phyloP scores from a whole-genome alignment of 2,888 invertebrate genomes.

The Agrochola circellaris region DNA sequence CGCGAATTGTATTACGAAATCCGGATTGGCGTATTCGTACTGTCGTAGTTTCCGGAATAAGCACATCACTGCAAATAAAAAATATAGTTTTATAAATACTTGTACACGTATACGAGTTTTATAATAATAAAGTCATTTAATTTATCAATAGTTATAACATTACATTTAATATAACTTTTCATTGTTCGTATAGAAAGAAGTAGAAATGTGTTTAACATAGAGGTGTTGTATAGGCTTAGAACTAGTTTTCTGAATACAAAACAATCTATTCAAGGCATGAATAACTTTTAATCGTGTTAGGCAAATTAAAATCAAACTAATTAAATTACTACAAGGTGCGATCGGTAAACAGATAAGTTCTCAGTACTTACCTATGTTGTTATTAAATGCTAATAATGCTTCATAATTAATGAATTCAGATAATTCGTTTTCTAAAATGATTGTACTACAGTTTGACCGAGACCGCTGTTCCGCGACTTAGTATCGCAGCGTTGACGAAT shows the following conservation, averaged over 20 bases:
- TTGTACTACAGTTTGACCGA: neutral
- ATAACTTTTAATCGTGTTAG: neutral
- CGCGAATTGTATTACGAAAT: conserved; percentile 32
- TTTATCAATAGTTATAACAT: neutral
- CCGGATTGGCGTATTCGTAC: conserved; percentile 42
- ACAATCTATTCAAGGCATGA: neutral
- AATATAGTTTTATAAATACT: conserved; percentile 43
- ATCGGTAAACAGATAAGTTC: no score
- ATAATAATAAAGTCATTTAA: conserved; percentile 1
- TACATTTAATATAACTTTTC: neutral
- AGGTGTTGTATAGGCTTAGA: neutral
- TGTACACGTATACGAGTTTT: conserved; percentile 29
- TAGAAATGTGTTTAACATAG: neutral
- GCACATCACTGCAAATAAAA: conserved; percentile 15
- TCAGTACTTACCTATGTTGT: neutral
- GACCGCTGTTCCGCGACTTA: no score
- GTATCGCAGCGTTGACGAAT: no score
- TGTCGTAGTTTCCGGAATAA: conserved; percentile 20
- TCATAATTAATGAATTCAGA: neutral
- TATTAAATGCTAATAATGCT: no score
- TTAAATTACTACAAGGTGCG: no score
- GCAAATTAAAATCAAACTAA: neutral
- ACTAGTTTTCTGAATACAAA: neutral
- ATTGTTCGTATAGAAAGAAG: neutral
- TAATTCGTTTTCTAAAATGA: neutral